These are phyloP conservation scores for Neodiprion fabricii DNA, from an alignment of 1,140 invertebrate genomes.

Conservation along the genomic window DNA sequence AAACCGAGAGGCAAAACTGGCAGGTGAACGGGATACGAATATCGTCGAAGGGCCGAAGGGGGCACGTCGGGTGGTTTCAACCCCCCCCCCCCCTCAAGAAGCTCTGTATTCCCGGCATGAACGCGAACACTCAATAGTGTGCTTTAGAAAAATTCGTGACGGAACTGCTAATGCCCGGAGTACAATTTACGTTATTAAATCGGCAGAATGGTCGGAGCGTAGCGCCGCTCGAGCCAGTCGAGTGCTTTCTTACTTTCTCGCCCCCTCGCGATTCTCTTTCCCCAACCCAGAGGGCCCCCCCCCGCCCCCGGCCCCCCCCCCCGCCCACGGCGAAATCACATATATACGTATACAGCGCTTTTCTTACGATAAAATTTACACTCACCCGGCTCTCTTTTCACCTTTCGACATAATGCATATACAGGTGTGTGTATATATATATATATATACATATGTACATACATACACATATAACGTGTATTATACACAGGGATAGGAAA, in stretches of 20 bases:
- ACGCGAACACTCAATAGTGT: slow-evolving; percentile 59
- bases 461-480: no score
- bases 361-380: not conserved
- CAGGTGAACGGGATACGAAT: no score
- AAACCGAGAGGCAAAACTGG: not conserved
- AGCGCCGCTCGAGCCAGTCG: slow-evolving; percentile 29
- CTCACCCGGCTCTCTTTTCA: not conserved
- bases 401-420: no score
- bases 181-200: slow-evolving; percentile 60
- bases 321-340: not conserved
- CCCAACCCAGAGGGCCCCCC: not conserved
- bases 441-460: no score
- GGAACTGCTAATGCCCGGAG: slow-evolving; percentile 49
- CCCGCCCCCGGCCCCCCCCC: not conserved
- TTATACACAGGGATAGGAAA: no score
- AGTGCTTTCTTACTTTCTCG: slow-evolving; percentile 27
- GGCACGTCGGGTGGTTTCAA: not conserved
- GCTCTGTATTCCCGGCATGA: slow-evolving; percentile 57
- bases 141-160: slow-evolving; percentile 61
- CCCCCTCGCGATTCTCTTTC: not conserved
- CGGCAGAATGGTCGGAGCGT: slow-evolving; percentile 49
- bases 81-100: slow-evolving; percentile 8
- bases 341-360: not conserved
- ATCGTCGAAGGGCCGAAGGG: no score
- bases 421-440: no score